Percentiles rank a stretch among this genome's conserved stretches.
Conservation (phyloP, 1,140 invertebrate species). For the Drosophila malerkotliana region DNA sequence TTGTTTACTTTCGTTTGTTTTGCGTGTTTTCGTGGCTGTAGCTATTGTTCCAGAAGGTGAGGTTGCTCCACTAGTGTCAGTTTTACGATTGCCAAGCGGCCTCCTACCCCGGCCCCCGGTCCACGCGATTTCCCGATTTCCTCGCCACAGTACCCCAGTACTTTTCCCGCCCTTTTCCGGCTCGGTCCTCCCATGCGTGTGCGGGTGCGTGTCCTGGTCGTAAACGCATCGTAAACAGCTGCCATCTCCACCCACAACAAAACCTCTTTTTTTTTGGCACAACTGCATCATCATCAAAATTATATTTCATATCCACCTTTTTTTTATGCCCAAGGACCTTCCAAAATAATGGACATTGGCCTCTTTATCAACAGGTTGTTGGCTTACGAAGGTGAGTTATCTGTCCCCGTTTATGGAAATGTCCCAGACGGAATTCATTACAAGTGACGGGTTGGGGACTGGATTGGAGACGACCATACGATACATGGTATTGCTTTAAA, state of each 20-base stretch:
- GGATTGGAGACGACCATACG: no score
- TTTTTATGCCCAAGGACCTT: slow-evolving; percentile 2
- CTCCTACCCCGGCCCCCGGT: not conserved
- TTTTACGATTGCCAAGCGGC: slow-evolving; percentile 31
- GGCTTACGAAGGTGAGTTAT: no score
- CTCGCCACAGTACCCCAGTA: no score
- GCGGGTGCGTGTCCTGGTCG: slow-evolving; percentile 66
- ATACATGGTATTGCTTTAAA: no score
- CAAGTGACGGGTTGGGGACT: no score
- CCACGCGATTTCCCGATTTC: slow-evolving; percentile 41
- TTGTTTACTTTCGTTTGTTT: slow-evolving; percentile 43
- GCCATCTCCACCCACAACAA: not conserved
- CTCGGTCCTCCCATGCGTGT: slow-evolving; percentile 13
- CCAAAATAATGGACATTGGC: slow-evolving; percentile 18
- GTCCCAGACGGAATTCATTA: no score
- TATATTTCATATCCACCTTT: slow-evolving; percentile 31
- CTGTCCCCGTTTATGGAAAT: not conserved
- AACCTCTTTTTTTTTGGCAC: not conserved
- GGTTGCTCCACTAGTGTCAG: slow-evolving; percentile 20
- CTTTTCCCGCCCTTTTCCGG: not conserved
- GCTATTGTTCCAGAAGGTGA: slow-evolving; percentile 13
- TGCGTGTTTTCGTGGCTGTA: slow-evolving; percentile 19
- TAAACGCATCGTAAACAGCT: slow-evolving; percentile 76
- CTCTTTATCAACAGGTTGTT: slow-evolving; percentile 27
- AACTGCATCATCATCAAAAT: slow-evolving; percentile 49